A percentile compares a stretch with the other conserved stretches of the same genome.
Evolutionary conservation across 2,888 invertebrate genomes (phyloP).

Genomic region (Eupelmus urozonus): DNA sequence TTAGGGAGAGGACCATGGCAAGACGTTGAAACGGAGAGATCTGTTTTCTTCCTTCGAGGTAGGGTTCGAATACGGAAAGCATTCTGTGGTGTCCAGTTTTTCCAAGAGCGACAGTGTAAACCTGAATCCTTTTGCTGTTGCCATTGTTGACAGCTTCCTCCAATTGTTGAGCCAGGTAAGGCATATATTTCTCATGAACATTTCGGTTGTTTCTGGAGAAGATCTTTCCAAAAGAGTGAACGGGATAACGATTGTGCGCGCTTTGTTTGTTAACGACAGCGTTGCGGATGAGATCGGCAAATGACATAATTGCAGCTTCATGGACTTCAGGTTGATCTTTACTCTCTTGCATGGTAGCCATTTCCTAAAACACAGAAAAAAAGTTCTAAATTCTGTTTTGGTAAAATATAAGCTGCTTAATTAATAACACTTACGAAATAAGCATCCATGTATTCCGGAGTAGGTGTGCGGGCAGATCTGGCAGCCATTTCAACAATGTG

Average conservation of each 20-base stretch:
- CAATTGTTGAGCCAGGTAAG: constrained; percentile 80
- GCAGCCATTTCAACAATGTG: constrained; percentile 80
- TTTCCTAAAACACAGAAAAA: constrained; percentile 73
- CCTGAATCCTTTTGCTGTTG: constrained; percentile 81
- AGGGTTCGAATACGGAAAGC: constrained; percentile 82
- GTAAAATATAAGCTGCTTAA: too few species aligned
- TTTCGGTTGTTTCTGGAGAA: constrained; percentile 78
- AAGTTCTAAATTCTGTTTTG: too few species aligned
- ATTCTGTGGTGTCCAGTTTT: constrained; percentile 82
- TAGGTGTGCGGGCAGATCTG: constrained; percentile 81
- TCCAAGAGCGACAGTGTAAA: constrained; percentile 83
- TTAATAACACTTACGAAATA: constrained; percentile 80
- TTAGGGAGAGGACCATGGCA: constrained; percentile 81
- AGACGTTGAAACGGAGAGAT: constrained; percentile 82
- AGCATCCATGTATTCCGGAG: constrained; percentile 81
- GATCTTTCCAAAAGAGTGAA: constrained; percentile 83
- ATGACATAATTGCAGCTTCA: constrained; percentile 81
- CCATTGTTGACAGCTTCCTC: constrained; percentile 79
- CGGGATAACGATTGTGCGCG: constrained; percentile 82
- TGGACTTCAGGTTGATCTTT: constrained; percentile 79
- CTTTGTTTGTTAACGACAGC: constrained; percentile 81
- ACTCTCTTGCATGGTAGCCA: constrained; percentile 80
- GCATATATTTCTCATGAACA: constrained; percentile 80
- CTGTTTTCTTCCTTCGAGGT: constrained; percentile 81
- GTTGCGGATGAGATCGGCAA: constrained; percentile 81